Base-by-base conservation (phyloP, 2,888 invertebrate species). In the Pyrrhosoma nymphula region DNA sequence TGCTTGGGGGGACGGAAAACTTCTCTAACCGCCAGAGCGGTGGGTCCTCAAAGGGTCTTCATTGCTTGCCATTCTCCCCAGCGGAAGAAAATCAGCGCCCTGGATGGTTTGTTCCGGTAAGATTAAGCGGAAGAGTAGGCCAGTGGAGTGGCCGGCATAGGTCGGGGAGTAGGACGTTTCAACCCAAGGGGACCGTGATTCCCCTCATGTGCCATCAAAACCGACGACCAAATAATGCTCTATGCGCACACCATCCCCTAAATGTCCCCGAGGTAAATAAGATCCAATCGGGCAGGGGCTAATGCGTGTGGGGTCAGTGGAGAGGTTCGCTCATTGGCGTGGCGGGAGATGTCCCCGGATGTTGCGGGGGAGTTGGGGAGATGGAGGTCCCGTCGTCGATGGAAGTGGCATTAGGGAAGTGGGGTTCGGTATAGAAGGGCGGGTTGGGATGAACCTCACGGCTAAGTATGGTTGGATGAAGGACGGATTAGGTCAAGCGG, bases 401-500 rank as follows among this genome's bases (percentile, higher is more conserved):
- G 82, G 82, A 35, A 35, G 75, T 10, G 75, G 75, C 75, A 75
- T 75, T 75, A 75, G 16, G 75, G 75, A n/a, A n/a, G 26, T 26
- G 26, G 69, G 30, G 82, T 18, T 35, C 18, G 35, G 35, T 82
- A 0, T 20, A 60, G 82, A 35, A 26, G 82, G 35, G 30, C 82
- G 35, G 18, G 35, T 14, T 12, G 18, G 30, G 82, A 35, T 30
- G 82, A 35, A 82, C 82, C 82, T 82, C 35, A 4, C 10, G 69
- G 69, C n/a, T 69, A 69, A 69, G 69, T 69, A 82, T 82, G 82
- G 30, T 14, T 35, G 82, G 82, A 82, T 82, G 82, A 35, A 14
- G 18, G 82, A 82, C 35, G 30, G 82, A 35, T 82, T 82, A 82
- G 82, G 82, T 82, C 82, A 82, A 82, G 30, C 82, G 82, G 82